Base-by-base conservation (phyloP, 2,797 vertebrate species). In the Danio tinwini region DNA sequence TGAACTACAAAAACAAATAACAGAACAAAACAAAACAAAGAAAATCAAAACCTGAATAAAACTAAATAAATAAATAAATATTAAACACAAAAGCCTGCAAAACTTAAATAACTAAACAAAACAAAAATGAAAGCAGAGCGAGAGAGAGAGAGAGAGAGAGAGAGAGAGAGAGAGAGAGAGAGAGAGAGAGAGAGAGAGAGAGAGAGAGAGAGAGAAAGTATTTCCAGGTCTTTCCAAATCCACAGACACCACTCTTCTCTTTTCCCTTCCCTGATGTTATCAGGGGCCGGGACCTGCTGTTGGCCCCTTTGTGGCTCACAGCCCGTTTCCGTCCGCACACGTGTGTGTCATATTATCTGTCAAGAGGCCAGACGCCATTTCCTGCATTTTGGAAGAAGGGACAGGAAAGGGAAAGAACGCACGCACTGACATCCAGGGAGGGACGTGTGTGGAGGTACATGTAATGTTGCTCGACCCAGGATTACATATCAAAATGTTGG, bases 351-450 rank as follows among this genome's bases (percentile, higher is more conserved):
- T 93, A 96, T 96, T 97, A 98, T 98, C 95, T 96, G 95, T 92
- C 94, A 95, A 95, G 92, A 95, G 95, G 95, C 96, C 91, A 89
- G 93, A 95, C 92, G 92, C 91, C 49, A 87, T 93, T 96, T 98
- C 97, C 96, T 94, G 91, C 91, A 81, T 82, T 90, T 90, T 92
- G 90, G 90, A 88, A 47, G 47, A 56, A 74, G 85, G 88, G 85
- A 94, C 95, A 96, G 96, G 96, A 98, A 98, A 93, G 93, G 96
- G 96, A 94, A 97, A 96, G 94, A 93, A 94, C 92, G 95, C 94
- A 95, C 89, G 87, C 86, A 92, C 89, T 88, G 86, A 89, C 87
- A 90, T 89, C 88, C 87, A 89, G 89, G 89, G 88, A 92, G 90
- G 50, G 21, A 81, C 44, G 44, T 76, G 75, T 71, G 47, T 29